phyloP scores from a whole-genome alignment of 2,113 vertebrate species.

The Columba livia region DNA sequence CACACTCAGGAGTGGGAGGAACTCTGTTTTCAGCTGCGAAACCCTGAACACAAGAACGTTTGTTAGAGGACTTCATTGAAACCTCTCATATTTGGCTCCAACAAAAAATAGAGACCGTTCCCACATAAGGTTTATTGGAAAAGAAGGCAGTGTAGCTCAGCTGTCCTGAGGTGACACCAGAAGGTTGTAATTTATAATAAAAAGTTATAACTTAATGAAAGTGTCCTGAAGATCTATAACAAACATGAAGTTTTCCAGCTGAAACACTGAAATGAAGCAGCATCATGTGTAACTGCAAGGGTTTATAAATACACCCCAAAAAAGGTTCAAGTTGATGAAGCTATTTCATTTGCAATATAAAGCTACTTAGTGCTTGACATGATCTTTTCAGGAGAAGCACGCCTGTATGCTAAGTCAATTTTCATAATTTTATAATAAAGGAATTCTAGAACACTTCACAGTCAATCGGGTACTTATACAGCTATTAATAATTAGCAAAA shows the following conservation, averaged over 20 bases:
- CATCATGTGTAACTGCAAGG: neutral
- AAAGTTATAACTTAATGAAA: neutral
- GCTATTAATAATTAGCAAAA: neutral
- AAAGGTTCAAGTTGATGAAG: neutral
- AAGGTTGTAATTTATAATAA: neutral
- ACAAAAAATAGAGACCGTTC: neutral
- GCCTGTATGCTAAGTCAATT: neutral
- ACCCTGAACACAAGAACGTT: conserved; percentile 81
- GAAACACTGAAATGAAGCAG: neutral
- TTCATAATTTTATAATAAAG: neutral
- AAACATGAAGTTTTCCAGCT: neutral
- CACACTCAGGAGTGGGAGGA: conserved; percentile 95
- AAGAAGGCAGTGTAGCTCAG: neutral
- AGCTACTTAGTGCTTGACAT: neutral
- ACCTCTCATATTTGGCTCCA: neutral
- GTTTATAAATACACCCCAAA: neutral
- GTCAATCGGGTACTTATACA: neutral
- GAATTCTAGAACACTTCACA: neutral
- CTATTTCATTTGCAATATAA: neutral
- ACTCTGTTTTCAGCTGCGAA: conserved; percentile 96
- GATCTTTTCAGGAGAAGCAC: neutral
- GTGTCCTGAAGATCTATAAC: neutral
- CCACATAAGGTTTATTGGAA: neutral
- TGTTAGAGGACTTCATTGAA: conserved; percentile 35
- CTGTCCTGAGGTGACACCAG: neutral